Conservation (phyloP, 2,888 invertebrate species). For the Meghimatium bilineatum region DNA sequence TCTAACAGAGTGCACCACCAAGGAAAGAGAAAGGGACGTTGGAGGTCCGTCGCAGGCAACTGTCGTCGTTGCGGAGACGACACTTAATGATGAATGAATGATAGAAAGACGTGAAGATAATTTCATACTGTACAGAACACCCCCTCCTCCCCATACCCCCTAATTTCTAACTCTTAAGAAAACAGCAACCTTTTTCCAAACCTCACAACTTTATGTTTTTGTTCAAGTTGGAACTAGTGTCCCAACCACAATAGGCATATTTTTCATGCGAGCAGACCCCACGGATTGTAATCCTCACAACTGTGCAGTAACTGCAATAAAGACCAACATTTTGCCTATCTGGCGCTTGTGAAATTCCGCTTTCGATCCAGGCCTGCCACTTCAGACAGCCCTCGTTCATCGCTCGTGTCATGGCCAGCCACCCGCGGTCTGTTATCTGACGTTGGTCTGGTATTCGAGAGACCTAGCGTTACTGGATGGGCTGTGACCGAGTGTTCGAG, state of each 20-base stretch:
- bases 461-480: slow-evolving; percentile 27
- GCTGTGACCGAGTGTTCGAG: slow-evolving; percentile 17
- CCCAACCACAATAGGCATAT: neutral
- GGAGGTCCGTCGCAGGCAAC: too few species aligned
- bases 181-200: neutral
- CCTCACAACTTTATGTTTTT: neutral
- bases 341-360: neutral
- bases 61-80: too few species aligned
- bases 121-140: too few species aligned
- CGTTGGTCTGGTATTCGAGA: slow-evolving; percentile 40
- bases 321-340: slow-evolving; percentile 17
- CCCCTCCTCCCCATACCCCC: too few species aligned
- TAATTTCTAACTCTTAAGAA: too few species aligned
- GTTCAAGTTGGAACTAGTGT: neutral
- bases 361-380: slow-evolving; percentile 29
- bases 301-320: neutral
- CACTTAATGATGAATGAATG: too few species aligned
- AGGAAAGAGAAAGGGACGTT: too few species aligned
- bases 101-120: too few species aligned
- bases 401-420: slow-evolving; percentile 44
- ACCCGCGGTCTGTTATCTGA: slow-evolving; percentile 48
- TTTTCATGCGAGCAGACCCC: neutral
- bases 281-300: slow-evolving; percentile 19
- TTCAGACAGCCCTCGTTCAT: slow-evolving; percentile 33
- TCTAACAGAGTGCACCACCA: too few species aligned